Evolutionary conservation across 2,797 vertebrate species (phyloP).

Genomic region (Sebastiscus tertius): DNA sequence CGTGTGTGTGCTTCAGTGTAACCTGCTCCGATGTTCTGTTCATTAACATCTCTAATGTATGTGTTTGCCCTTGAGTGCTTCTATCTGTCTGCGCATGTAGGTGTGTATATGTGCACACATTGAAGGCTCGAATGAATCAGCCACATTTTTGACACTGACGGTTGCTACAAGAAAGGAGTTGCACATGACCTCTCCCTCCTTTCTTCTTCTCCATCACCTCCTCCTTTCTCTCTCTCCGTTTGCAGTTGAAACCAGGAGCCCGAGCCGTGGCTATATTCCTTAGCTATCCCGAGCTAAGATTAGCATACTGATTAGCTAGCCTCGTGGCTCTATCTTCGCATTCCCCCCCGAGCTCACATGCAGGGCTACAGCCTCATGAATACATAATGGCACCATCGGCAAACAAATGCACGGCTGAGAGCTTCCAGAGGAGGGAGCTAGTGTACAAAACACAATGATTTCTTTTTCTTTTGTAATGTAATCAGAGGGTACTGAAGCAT

Average conservation of each 20-base stretch:
- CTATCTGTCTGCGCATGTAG: neutral
- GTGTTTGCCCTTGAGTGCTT: constrained; percentile 32
- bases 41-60: constrained; percentile 37
- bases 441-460: constrained; percentile 74
- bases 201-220: neutral
- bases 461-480: constrained; percentile 47
- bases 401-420: constrained; percentile 83
- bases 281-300: constrained; percentile 63
- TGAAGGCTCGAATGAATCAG: constrained; percentile 58
- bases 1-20: neutral
- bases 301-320: constrained; percentile 78
- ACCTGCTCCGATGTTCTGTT: constrained; percentile 41
- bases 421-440: constrained; percentile 95
- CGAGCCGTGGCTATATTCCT: constrained; percentile 47
- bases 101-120: neutral
- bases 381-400: constrained; percentile 55
- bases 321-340: constrained; percentile 46
- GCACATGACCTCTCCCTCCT: neutral
- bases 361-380: constrained; percentile 61
- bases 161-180: constrained; percentile 19
- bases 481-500: constrained; percentile 56
- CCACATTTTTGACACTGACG: constrained; percentile 28
- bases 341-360: constrained; percentile 51
- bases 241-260: constrained; percentile 40
- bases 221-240: neutral